Base-by-base conservation (phyloP, 2,797 vertebrate genomes). In the Xenops minutus region DNA sequence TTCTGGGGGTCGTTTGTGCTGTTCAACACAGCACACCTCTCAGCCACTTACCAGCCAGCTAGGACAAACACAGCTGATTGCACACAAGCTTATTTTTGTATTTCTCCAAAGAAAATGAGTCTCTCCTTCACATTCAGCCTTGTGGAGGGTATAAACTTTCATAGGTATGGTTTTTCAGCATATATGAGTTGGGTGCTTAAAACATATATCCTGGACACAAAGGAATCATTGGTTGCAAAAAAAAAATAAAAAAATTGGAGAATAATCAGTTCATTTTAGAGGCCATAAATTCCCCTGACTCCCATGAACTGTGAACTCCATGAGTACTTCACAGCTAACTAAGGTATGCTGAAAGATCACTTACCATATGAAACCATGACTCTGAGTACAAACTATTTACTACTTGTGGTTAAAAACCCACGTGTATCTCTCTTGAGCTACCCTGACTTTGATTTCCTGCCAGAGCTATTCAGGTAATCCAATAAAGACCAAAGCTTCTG, bases 381-480 rank as follows among this genome's bases (percentile, higher is more conserved):
- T 68, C 68, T 12, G 9, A 85, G 77, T 79, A 87, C 30, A 86
- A 89, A 77, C 71, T 29, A 66, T 81, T 91, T 81, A 88, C 74
- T 85, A 46, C 73, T 79, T 82, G 83, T 58, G 64, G 93, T 90
- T 87, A 54, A 90, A 91, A 64, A 2, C 49, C 58, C n/a, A 71
- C 32, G 17, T 12, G 7, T 64, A 73, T 76, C 59, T 80, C 76
- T 91, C 66, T 82, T 41, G 34, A 80, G 76, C 61, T 94, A 46
- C 61, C 55, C 44, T 80, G 86, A 83, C 89, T 96, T 93, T 94
- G 87, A 94, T 89, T 94, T 89, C 58, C 82, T 95, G 93, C 85
- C 95, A 95, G 73, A 92, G 68, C 64, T 91, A 64, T 85, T 91
- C 78, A 74, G 79, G 87, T 78, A 88, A 81, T 64, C 43, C 84